These are phyloP conservation scores for Sinosuthora webbiana DNA, from an alignment of 2,113 vertebrate species.

Conservation along the genomic window DNA sequence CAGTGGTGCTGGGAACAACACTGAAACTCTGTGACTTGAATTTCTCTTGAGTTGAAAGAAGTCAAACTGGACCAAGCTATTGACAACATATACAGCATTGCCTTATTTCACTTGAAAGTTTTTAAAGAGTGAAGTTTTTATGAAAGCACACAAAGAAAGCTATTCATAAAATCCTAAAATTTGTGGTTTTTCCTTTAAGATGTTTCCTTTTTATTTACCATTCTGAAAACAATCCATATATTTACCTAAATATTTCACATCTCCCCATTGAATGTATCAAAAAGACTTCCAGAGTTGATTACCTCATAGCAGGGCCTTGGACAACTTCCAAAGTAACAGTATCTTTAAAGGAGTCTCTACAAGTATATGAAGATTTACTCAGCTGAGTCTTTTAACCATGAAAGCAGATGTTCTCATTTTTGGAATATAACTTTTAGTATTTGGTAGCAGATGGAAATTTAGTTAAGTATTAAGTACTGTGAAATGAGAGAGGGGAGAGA, in stretches of 20 bases:
- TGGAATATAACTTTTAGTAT: not conserved
- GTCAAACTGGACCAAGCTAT: not conserved
- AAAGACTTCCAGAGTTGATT: not conserved
- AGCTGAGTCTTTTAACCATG: not conserved
- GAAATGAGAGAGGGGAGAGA: not conserved
- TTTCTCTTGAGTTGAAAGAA: not conserved
- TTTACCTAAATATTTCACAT: not conserved
- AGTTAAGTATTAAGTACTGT: not conserved
- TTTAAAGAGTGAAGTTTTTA: not conserved
- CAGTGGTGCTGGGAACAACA: not conserved
- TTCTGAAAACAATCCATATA: not conserved
- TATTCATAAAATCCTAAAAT: not conserved
- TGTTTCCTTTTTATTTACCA: not conserved
- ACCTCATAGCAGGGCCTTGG: not conserved
- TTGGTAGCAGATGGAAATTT: not conserved
- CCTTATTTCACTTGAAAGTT: not conserved
- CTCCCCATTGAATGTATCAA: not conserved
- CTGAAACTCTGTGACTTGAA: not conserved
- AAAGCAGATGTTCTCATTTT: not conserved
- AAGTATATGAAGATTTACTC: not conserved
- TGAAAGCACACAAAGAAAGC: not conserved
- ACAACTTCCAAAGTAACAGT: not conserved
- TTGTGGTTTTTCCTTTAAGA: not conserved
- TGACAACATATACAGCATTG: not conserved
- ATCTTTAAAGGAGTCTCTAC: not conserved